Percentiles rank a stretch among this genome's conserved stretches.
Conservation (phyloP, 35 echinoderm and acorn worm genomes). For the Nesometra sesokonis region DNA sequence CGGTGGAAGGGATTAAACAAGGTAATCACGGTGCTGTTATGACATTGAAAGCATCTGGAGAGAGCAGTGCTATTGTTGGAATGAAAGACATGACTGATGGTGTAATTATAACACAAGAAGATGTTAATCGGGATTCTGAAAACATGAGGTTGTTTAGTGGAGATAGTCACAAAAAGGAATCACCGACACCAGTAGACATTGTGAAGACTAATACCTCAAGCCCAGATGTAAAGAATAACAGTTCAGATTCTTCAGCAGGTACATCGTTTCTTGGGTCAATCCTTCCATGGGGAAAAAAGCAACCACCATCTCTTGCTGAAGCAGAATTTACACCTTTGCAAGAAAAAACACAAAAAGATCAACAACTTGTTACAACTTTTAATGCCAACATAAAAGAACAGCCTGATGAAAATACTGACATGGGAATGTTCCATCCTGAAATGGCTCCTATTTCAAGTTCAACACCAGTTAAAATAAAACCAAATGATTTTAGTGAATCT, state of each 20-base stretch:
- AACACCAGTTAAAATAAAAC: constrained; percentile 16
- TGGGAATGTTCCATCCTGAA: constrained; percentile 29
- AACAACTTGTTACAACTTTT: background rate
- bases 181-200: background rate
- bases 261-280: constrained; percentile 56
- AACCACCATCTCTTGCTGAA: background rate
- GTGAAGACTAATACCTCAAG: background rate
- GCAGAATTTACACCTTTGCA: background rate
- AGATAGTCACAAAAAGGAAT: background rate
- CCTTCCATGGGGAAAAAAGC: constrained; percentile 48
- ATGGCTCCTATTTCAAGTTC: constrained; percentile 15
- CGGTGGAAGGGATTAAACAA: constrained; percentile 7
- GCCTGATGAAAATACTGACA: constrained; percentile 20
- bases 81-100: background rate
- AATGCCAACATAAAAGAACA: background rate
- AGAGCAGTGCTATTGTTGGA: background rate
- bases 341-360: background rate
- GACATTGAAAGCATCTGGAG: constrained; percentile 30
- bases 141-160: constrained; percentile 8
- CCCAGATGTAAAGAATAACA: constrained; percentile 2
- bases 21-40: background rate
- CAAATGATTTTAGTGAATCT: background rate
- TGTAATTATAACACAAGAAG: background rate
- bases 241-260: background rate
- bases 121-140: background rate